Evolutionary conservation across 2,113 vertebrate species (phyloP), one percentile per base, ranked within the genome.

Genomic region (Dasypus novemcinctus): DNA sequence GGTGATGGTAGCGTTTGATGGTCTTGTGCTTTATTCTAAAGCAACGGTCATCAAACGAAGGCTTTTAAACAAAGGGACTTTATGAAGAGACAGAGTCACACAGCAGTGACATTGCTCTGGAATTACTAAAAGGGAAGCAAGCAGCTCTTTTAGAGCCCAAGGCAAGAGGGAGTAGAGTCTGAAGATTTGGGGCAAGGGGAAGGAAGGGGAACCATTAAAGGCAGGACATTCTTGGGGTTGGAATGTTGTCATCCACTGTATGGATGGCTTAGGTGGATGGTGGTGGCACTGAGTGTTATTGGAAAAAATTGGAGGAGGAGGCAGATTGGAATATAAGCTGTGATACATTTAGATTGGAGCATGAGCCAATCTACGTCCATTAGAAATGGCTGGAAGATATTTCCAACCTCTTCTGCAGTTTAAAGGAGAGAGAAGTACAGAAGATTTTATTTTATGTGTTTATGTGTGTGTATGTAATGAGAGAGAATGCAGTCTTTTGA

Each of bases 11-110:
- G 17, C 21, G 43, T 63, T 57, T 14, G 63, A 21, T 0, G 6
- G 23, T 38, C 38, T 27, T n/a, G 23, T 4, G 1, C 1, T 59
- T 49, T 18, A n/a, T 7, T 8, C 41, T 46, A 27, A 33, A 36
- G 54, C 43, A 14, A 29, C 0, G 25, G 72, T 3, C 7, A 17
- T 15, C 2, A 0, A 36, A 5, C 2, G 25, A 8, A 78, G n/a
- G n/a, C n/a, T n/a, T 52, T 52, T 29, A 17, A 43, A 15, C 31
- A 5, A 57, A 14, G 31, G 5, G 8, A 76, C n/a, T 36, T 15
- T 29, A 15, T 13, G 29, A 14, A 6, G 20, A 31, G 38, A n/a
- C 8, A 49, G 38, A 49, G 38, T 20, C 13, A 5, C 64, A 43
- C 36, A 21, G 29, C 52, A 52, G 59, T 11, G 14, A 49, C 43